Percentiles rank a stretch among this genome's conserved stretches.
Conservation (phyloP, 1,140 invertebrate genomes). For the Reticulitermes speratus region DNA sequence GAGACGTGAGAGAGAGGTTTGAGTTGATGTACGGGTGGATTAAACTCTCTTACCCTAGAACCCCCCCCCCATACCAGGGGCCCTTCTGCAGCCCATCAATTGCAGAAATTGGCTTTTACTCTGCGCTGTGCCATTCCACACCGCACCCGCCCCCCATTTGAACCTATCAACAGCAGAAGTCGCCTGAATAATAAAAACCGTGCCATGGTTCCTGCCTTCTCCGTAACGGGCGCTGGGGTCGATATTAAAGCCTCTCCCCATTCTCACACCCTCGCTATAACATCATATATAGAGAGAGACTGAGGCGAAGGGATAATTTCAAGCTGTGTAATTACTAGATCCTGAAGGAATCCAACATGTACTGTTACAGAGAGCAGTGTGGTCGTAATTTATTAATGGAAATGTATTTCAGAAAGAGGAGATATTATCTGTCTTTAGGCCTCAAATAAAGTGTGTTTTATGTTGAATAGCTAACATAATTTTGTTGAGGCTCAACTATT, state of each 20-base stretch:
- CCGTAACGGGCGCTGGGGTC: background rate
- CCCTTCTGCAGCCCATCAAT: constrained; percentile 16
- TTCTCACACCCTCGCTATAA: constrained; percentile 8
- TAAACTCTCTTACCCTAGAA: constrained; percentile 1
- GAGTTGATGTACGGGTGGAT: constrained; percentile 17
- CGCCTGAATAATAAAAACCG: constrained; percentile 18
- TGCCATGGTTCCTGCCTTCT: constrained; percentile 4
- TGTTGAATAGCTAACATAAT: background rate
- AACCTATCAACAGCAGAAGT: constrained; percentile 10
- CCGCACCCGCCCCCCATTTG: constrained; percentile 1
- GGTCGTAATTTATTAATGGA: constrained; percentile 13
- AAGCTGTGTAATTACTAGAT: background rate
- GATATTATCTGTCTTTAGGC: background rate
- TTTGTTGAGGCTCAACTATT: background rate
- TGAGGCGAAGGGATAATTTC: background rate
- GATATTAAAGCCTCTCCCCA: background rate
- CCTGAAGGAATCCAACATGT: background rate
- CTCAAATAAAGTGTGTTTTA: background rate
- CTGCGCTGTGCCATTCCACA: background rate
- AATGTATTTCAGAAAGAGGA: background rate
- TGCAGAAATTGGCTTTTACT: constrained; percentile 15
- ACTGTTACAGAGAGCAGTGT: background rate
- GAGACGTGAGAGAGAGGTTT: background rate
- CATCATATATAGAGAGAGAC: background rate
- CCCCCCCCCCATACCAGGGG: background rate